Base-by-base conservation (phyloP, 2,888 invertebrate species). In the Lottia gigantea region DNA sequence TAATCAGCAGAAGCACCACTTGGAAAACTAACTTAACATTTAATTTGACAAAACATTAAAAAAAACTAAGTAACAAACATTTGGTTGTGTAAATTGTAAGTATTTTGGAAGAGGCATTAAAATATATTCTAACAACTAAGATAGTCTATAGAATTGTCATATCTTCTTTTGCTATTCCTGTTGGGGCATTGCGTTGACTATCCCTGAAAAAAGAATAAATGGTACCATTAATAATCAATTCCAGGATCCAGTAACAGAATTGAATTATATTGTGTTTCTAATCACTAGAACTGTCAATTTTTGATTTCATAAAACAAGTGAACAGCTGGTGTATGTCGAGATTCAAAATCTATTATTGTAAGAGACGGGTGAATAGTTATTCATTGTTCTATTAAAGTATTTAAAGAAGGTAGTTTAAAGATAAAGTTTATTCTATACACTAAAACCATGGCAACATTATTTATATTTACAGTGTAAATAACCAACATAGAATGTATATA, bases 31-130 rank as follows among this genome's bases (percentile, higher is more conserved):
- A 40, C 40, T 40, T 40, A 40, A 40, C 40, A 11, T 40, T 40
- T 40, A 40, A 40, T 40, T 40, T 6, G 40, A 40, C 6, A 40
- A 40, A 40, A 40, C 6, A 40, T 8, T 1, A 55, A 19, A 19
- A 19, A 55, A 19, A 55, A 23, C 7, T 19, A 49, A n/a, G 3
- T 16, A 55, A 55, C n/a, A 55, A 23, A 23, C 11, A 23, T 55
- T 55, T 55, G 55, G 55, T 55, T 55, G 49, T 49, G n/a, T 49
- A 49, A 55, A 19, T 19, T 55, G 55, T 55, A 55, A 55, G 55
- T 55, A 23, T 55, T 55, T 55, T 55, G 23, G 40, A 19, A 55
- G 55, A 55, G 55, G 55, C 55, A 55, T 23, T 11, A 23, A 55
- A 55, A 12, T 23, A 23, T 14, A 8, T 40, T 40, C 40, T 40